Percentiles rank a stretch among this genome's conserved stretches.
Evolutionary conservation across 2,113 vertebrate genomes (phyloP).

Genomic region (Gopherus flavomarginatus): DNA sequence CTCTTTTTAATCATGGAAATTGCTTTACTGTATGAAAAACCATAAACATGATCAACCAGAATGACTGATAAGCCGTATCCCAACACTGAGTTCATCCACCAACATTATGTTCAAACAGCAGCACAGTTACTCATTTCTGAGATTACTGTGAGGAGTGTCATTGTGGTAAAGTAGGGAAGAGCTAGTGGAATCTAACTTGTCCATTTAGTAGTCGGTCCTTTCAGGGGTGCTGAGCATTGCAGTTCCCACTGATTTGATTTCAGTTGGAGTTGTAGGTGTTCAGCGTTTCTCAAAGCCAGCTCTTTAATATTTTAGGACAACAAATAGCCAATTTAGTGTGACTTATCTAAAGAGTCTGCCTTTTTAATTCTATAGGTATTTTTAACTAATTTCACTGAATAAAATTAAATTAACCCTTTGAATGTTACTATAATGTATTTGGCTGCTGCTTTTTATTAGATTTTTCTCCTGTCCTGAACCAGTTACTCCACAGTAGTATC

Average conservation of each 20-base stretch:
- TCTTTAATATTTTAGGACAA: neutral
- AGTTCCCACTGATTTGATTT: neutral
- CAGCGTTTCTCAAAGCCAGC: conserved; percentile 15
- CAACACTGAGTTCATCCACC: neutral
- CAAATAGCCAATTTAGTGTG: neutral
- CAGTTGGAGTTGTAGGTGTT: neutral
- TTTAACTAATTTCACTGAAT: neutral
- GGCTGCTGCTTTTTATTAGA: neutral
- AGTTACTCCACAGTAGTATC: neutral
- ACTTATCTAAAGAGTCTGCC: neutral
- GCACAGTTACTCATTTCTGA: neutral
- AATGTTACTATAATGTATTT: neutral
- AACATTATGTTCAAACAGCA: neutral
- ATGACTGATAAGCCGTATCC: neutral
- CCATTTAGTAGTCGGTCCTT: neutral
- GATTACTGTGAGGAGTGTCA: neutral
- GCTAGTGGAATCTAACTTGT: neutral
- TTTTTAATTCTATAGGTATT: neutral
- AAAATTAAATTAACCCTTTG: neutral
- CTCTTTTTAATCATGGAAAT: conserved; percentile 24
- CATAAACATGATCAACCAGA: neutral
- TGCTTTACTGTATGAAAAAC: conserved; percentile 10
- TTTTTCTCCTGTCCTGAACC: neutral
- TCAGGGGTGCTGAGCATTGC: neutral
- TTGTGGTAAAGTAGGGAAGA: neutral